phyloP scores from a whole-genome alignment of 1,140 invertebrate species.

The Megalopta genalis region DNA sequence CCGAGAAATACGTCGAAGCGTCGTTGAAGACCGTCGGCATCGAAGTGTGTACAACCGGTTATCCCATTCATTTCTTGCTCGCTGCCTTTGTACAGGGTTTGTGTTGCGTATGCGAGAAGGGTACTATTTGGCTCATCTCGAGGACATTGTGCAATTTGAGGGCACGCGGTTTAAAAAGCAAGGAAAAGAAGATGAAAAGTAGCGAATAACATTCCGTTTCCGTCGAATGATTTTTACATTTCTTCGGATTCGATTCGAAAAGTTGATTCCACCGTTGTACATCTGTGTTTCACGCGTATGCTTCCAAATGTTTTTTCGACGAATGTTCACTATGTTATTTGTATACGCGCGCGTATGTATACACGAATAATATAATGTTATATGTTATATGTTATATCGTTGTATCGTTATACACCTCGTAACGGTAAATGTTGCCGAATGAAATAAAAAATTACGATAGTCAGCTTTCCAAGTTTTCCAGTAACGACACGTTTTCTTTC shows the following conservation, averaged over 20 bases:
- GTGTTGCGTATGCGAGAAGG: constrained; percentile 78
- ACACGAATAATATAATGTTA: too few relatives aligned
- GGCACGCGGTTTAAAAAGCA: constrained; percentile 76
- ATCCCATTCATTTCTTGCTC: constrained; percentile 87
- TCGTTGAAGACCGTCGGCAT: constrained; percentile 90
- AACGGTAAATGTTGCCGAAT: constrained; percentile 8
- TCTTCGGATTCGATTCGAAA: background rate
- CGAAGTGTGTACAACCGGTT: constrained; percentile 87
- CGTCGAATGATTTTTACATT: background rate
- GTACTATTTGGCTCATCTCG: constrained; percentile 82
- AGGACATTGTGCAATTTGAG: constrained; percentile 84
- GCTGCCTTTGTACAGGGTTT: constrained; percentile 81
- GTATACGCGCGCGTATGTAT: background rate
- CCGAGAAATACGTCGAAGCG: constrained; percentile 88
- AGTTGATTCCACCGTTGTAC: background rate
- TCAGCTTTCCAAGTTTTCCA: too few relatives aligned
- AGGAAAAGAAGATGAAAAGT: constrained; percentile 32
- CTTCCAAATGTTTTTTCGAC: background rate
- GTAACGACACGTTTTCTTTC: too few relatives aligned
- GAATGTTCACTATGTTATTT: background rate
- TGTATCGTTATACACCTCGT: too few relatives aligned
- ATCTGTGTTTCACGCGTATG: too few relatives aligned
- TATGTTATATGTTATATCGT: too few relatives aligned
- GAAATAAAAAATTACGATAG: background rate
- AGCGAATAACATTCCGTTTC: background rate